Evolutionary conservation across 1,140 invertebrate genomes (phyloP), one percentile per base, ranked within the genome.

Genomic region (Orius insidiosus): DNA sequence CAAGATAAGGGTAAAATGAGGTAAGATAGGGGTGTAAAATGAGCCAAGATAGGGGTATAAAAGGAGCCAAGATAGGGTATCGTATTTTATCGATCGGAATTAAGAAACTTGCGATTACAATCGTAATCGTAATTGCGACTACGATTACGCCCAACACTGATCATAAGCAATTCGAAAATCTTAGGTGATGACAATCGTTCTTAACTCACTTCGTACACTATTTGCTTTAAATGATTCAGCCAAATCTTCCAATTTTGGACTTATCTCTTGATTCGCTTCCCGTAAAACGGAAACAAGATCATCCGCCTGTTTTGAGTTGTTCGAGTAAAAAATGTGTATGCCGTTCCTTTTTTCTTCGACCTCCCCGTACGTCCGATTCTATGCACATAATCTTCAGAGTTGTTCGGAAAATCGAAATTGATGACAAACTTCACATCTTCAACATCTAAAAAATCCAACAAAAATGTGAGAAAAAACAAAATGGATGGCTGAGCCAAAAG

Each of bases 341-440:
- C 82, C 0, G 85, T 88, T 51, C 87, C 86, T 5, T 76, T 81
- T 51, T 80, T 79, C 52, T 81, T 76, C 34, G 77, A 79, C 31
- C 87, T 71, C 15, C 81, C 87, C 19, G 87, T 92, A 51, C 87
- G 72, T 2, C 87, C 87, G 61, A 92, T 92, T 50, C 87, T 74
- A 58, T 92, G 87, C 45, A 92, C 81, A 66, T 92, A 92, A 63
- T 92, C 86, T 65, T 92, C 87, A 9, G 10, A 83, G 58, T 80
- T 81, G 58, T 78, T 82, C 13, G 87, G 86, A 64, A 87, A 90
- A 63, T 92, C 87, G 69, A 80, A 85, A 68, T 92, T 92, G 63
- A 92, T 84, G 49, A 92, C 86, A 47, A 49, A 55, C 42, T 51
- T 53, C 4, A 49, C 42, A 36, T 51, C 49, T 18, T 51, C 49